Percentiles rank a stretch among this genome's conserved stretches.
phyloP scores from a whole-genome alignment of 2,113 vertebrate species.

The Pleuronectes platessa region DNA sequence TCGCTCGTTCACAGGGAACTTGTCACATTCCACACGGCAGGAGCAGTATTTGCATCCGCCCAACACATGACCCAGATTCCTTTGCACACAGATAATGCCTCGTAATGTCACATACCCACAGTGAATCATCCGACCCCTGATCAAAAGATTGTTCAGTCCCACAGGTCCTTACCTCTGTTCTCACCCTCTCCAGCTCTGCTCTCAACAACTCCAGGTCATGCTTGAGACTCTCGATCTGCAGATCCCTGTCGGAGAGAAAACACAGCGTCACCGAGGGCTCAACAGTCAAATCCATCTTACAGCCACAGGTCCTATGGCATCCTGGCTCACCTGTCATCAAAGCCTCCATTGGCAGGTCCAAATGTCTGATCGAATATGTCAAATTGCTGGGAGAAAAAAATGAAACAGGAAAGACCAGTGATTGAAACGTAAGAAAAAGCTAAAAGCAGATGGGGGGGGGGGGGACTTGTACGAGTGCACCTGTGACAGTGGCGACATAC shows the following conservation, averaged over 20 bases:
- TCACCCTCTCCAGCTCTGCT: constrained; percentile 91
- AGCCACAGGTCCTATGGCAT: background rate
- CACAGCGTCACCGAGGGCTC: background rate
- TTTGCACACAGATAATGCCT: constrained; percentile 35
- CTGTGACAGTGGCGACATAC: constrained; percentile 31
- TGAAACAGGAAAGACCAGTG: background rate
- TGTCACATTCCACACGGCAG: constrained; percentile 73
- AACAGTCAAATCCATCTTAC: background rate
- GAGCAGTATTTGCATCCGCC: constrained; percentile 54
- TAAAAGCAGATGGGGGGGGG: background rate
- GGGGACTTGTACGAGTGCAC: background rate
- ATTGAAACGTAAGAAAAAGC: background rate
- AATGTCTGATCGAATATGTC: constrained; percentile 95
- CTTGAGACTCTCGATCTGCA: constrained; percentile 90
- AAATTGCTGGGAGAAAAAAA: constrained; percentile 67
- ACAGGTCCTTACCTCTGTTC: constrained; percentile 86
- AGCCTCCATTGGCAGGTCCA: constrained; percentile 89
- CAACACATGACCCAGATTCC: constrained; percentile 66
- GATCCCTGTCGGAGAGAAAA: constrained; percentile 82
- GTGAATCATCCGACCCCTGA: background rate
- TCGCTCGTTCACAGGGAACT: constrained; percentile 40
- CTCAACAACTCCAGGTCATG: constrained; percentile 88
- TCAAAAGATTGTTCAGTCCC: background rate
- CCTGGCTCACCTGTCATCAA: constrained; percentile 87
- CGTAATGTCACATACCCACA: background rate